Evolutionary conservation across 2,888 invertebrate genomes (phyloP), one percentile per base, ranked within the genome.

Genomic region (Luperina nickerlii): DNA sequence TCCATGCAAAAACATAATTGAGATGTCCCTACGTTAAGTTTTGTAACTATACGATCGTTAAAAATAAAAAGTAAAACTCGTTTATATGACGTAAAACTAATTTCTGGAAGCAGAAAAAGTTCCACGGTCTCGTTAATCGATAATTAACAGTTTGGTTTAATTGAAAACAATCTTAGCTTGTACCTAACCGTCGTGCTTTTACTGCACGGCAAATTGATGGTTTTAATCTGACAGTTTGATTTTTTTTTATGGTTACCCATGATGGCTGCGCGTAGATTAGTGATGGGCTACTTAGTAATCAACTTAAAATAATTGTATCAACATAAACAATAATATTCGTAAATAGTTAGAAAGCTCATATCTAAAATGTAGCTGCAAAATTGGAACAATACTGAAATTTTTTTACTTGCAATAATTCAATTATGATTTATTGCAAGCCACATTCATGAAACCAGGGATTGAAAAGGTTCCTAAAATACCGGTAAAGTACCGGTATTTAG

Each of bases 91-190:
- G 48, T 38, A 32, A 76, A 75, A 78, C 81, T 68, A 79, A 79
- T 79, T 82, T 82, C n/a, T 78, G 54, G 77, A 63, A 71, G 62
- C 80, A 74, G 68, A 57, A 81, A 76, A 82, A 83, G 74, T 74
- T 83, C 78, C 82, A 86, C 88, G 82, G 85, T 90, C 81, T 83
- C 72, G 82, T 88, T 89, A 75, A 83, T 77, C 77, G 73, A 77
- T 86, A 87, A 89, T 90, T 82, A 88, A 81, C 79, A 75, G 83
- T 81, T 76, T 76, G 71, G 74, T 81, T 78, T 85, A 87, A 87
- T 90, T 89, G 81, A 84, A 85, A 90, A 87, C 87, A 87, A 89
- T 84, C 81, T 76, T 81, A 48, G 79, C 82, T 86, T 60, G 78
- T 76, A 54, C 54, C 11, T 11, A 79, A 72, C 81, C 82, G 84